phyloP scores from a whole-genome alignment of 2,888 invertebrate species.

The Nomada ferruginata region DNA sequence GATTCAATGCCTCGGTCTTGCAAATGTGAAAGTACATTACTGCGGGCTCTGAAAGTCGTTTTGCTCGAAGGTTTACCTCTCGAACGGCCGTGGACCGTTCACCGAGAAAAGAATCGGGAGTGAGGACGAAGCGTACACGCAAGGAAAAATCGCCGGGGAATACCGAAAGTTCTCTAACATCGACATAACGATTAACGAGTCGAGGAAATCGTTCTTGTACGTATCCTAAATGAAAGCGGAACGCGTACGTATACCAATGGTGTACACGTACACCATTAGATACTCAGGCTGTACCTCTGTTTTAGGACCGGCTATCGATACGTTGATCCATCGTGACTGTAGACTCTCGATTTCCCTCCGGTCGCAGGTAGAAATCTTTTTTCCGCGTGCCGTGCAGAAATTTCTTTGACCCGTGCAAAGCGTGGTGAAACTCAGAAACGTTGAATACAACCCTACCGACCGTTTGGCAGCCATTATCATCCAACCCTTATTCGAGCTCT shows the following conservation, averaged over 20 bases:
- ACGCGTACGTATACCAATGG: background rate
- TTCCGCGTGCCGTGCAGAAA: accelerated
- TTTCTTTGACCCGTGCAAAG: background rate
- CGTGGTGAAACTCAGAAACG: background rate
- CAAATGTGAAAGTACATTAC: constrained; percentile 74
- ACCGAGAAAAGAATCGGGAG: constrained; percentile 64
- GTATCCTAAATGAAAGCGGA: background rate
- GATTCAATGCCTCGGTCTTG: constrained; percentile 72
- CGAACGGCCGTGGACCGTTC: constrained; percentile 72
- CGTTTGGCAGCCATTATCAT: background rate
- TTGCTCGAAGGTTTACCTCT: constrained; percentile 70
- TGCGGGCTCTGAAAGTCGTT: constrained; percentile 72
- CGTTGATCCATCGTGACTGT: background rate
- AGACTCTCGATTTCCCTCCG: background rate
- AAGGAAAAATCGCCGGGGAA: constrained; percentile 43
- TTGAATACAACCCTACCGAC: background rate
- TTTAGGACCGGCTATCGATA: background rate
- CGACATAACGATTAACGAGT: background rate
- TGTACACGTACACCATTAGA: background rate
- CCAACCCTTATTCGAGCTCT: no score
- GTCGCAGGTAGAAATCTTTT: constrained; percentile 12
- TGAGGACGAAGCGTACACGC: constrained; percentile 48
- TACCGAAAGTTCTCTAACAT: background rate
- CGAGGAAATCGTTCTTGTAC: background rate
- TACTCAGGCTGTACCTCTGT: background rate